Percentiles rank a stretch among this genome's conserved stretches.
Conservation (phyloP, 1,140 invertebrate species). For the Gryllus bimaculatus region DNA sequence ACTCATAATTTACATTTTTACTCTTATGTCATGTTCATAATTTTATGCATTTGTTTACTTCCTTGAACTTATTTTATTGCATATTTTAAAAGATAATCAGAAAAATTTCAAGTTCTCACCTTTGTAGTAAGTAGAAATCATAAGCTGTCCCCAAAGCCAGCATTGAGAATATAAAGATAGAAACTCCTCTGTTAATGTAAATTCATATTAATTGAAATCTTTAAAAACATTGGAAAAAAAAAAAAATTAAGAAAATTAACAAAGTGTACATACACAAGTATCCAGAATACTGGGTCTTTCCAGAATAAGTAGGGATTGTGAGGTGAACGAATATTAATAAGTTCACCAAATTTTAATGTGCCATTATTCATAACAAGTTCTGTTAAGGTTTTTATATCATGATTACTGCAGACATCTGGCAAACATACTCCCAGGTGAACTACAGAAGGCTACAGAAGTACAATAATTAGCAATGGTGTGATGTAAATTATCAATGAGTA, state of each 20-base stretch:
- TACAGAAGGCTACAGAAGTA: not conserved
- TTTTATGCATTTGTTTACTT: too few relatives aligned
- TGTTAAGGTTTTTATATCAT: slow-evolving; percentile 39
- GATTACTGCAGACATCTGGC: slow-evolving; percentile 51
- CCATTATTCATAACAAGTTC: not conserved
- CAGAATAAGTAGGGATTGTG: slow-evolving; percentile 54
- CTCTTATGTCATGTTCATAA: too few relatives aligned
- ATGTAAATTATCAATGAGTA: too few relatives aligned
- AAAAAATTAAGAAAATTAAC: not conserved
- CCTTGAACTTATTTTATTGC: not conserved
- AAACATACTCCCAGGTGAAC: slow-evolving; percentile 64
- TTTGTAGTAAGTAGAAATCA: slow-evolving; percentile 34
- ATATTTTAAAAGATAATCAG: not conserved
- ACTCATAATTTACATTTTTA: too few relatives aligned
- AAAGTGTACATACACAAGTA: slow-evolving; percentile 50
- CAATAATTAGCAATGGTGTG: not conserved
- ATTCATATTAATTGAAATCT: slow-evolving; percentile 10
- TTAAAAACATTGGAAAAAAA: not conserved
- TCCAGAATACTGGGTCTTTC: slow-evolving; percentile 57
- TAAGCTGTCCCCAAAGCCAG: slow-evolving; percentile 45
- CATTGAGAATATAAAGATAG: slow-evolving; percentile 40
- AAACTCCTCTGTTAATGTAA: slow-evolving; percentile 43
- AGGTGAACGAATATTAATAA: slow-evolving; percentile 52
- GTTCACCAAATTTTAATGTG: not conserved
- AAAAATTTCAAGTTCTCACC: slow-evolving; percentile 12